Percentiles rank a stretch among this genome's conserved stretches.
Conservation (phyloP, 1,140 invertebrate genomes). For the Penaeus vannamei region DNA sequence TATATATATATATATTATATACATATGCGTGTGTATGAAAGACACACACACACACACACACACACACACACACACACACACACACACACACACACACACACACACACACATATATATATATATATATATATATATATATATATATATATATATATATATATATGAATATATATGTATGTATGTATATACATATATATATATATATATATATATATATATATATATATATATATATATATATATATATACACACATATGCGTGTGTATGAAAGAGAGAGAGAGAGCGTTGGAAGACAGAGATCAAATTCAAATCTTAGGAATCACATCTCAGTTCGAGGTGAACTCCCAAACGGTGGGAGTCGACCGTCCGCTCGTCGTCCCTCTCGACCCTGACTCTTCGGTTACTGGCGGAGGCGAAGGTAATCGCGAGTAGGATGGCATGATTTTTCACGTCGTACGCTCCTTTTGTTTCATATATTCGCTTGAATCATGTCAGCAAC, state of each 20-base stretch:
- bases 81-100: neutral
- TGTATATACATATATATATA: slow-evolving; percentile 16
- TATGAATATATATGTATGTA: slow-evolving; percentile 8
- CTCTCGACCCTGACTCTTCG: no score
- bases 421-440: no score
- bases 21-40: no score
- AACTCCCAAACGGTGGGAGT: no score
- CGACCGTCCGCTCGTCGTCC: no score
- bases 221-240: slow-evolving; percentile 16
- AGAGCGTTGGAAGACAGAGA: neutral
- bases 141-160: neutral
- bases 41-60: neutral
- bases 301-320: neutral
- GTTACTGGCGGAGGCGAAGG: no score
- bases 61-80: neutral
- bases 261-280: no score
- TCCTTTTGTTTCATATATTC: no score
- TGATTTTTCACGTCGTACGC: no score
- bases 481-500: no score
- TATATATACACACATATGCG: slow-evolving; percentile 14
- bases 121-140: slow-evolving; percentile 16
- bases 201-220: slow-evolving; percentile 16
- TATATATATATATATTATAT: no score
- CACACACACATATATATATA: neutral
- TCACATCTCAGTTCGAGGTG: no score